phyloP scores from a whole-genome alignment of 2,888 invertebrate genomes.

The Drosophila differens region DNA sequence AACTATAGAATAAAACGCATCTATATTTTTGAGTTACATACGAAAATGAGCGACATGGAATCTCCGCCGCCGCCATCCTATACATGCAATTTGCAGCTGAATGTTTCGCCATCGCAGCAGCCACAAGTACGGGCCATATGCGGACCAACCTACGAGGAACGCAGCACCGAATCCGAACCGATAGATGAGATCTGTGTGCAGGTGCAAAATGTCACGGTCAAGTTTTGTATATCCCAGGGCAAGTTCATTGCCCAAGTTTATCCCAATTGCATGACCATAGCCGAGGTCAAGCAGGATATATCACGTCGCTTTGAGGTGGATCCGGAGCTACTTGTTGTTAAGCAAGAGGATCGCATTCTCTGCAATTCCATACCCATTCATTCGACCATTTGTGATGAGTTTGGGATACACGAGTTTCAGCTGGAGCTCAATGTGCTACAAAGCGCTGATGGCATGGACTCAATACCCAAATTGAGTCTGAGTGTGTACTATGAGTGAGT shows the following conservation, averaged over 20 bases:
- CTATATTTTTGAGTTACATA: conserved; percentile 16
- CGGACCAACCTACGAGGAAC: conserved; percentile 21
- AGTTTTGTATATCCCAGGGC: conserved; percentile 81
- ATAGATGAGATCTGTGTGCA: conserved; percentile 42
- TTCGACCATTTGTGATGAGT: conserved; percentile 80
- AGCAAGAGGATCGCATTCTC: conserved; percentile 85
- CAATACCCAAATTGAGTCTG: conserved; percentile 73
- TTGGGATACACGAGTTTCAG: conserved; percentile 83
- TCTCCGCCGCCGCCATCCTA: conserved; percentile 22
- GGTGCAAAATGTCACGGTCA: conserved; percentile 84
- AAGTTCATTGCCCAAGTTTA: conserved; percentile 84
- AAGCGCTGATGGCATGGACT: background rate
- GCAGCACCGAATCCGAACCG: conserved; percentile 51
- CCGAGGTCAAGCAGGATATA: conserved; percentile 88
- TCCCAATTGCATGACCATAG: conserved; percentile 86
- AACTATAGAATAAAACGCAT: background rate
- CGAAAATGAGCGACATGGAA: conserved; percentile 54
- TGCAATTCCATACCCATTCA: conserved; percentile 74
- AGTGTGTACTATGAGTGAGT: conserved; percentile 84
- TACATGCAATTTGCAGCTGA: conserved; percentile 60
- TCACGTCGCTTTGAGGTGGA: conserved; percentile 87
- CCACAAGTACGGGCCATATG: conserved; percentile 48
- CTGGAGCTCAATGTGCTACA: conserved; percentile 57
- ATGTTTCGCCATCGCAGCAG: conserved; percentile 43
- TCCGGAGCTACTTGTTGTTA: conserved; percentile 86